Percentiles rank a stretch among this genome's conserved stretches.
These are phyloP conservation scores for Eupsilia transversa DNA, from an alignment of 2,888 invertebrate species.

Conservation along the genomic window DNA sequence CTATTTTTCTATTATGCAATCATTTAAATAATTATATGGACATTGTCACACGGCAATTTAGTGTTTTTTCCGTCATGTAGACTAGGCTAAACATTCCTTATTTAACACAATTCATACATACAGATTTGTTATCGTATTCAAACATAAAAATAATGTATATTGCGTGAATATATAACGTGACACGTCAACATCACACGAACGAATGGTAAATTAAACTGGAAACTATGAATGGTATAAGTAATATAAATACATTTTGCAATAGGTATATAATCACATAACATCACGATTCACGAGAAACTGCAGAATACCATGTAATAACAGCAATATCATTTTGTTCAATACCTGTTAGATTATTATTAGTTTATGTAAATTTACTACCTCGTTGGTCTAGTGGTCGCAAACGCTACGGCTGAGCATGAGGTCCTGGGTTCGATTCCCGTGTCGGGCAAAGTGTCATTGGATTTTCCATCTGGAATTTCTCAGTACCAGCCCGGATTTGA, in stretches of 20 bases:
- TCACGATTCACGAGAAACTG: neutral
- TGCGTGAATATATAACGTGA: slow-evolving; percentile 26
- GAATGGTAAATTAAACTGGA: slow-evolving; percentile 32
- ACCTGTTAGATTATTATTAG: too few relatives aligned
- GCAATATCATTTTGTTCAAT: neutral
- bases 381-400: too few relatives aligned
- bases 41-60: neutral
- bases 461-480: too few relatives aligned
- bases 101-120: slow-evolving; percentile 20
- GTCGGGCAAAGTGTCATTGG: too few relatives aligned
- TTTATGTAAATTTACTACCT: too few relatives aligned
- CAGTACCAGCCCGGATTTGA: too few relatives aligned
- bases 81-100: slow-evolving; percentile 1
- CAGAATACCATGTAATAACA: neutral
- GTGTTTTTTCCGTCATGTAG: neutral
- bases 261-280: neutral
- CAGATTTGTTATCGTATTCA: slow-evolving; percentile 40
- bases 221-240: slow-evolving; percentile 18
- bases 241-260: neutral
- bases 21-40: neutral
- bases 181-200: slow-evolving; percentile 30
- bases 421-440: too few relatives aligned
- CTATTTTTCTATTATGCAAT: neutral
- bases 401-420: too few relatives aligned
- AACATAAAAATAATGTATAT: slow-evolving; percentile 30